These are phyloP conservation scores for Orchesella cincta DNA, from an alignment of 1,140 invertebrate genomes.

Conservation along the genomic window DNA sequence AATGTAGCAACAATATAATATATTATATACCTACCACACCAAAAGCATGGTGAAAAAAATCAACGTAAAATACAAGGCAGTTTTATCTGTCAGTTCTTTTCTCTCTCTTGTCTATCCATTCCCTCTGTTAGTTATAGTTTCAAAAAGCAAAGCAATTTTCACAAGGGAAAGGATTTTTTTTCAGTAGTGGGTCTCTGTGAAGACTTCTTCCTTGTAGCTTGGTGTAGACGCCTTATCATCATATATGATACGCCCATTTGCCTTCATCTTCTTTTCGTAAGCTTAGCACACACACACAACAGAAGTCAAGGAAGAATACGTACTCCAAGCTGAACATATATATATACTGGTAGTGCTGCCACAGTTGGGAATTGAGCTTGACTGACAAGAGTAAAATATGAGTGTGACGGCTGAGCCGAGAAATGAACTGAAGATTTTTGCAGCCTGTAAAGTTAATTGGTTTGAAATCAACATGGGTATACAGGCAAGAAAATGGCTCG, in stretches of 20 bases:
- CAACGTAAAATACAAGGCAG: conserved; percentile 25
- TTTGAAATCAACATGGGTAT: conserved; percentile 39
- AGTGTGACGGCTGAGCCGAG: conserved; percentile 31
- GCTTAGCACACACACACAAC: not conserved
- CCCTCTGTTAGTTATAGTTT: not conserved
- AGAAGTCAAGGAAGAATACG: not conserved
- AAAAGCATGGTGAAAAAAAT: not conserved
- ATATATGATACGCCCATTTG: conserved; percentile 27
- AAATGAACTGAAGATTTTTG: conserved; percentile 43
- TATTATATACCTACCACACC: not conserved
- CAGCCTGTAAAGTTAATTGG: conserved; percentile 42
- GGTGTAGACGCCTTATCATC: conserved; percentile 8
- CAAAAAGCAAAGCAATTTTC: conserved; percentile 15
- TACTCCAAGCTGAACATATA: not conserved
- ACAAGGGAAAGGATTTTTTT: conserved; percentile 28
- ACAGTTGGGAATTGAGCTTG: conserved; percentile 25
- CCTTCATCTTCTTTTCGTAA: conserved; percentile 2
- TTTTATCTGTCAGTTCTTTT: conserved; percentile 25
- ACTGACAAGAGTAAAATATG: conserved; percentile 29
- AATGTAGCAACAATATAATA: not conserved
- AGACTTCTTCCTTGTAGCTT: not conserved
- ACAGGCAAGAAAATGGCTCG: conserved; percentile 11
- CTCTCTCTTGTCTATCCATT: conserved; percentile 20
- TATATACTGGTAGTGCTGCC: not conserved
- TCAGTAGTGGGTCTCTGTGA: conserved; percentile 6